Base-by-base conservation (phyloP, 2,113 vertebrate species). In the Plecturocebus donacophilus region DNA sequence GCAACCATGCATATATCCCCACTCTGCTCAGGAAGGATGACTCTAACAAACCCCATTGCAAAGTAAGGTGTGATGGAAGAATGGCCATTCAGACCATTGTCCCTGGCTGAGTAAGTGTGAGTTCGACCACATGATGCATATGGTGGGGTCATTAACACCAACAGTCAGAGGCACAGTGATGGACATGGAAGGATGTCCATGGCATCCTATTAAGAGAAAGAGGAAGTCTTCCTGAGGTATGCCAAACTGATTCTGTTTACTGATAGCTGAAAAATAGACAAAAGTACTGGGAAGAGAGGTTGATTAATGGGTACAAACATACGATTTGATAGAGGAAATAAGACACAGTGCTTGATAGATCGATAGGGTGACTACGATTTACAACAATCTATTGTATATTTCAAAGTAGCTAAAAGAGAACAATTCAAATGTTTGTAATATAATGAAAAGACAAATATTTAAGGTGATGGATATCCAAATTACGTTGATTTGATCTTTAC, bases 51-150 rank as follows among this genome's bases (percentile, higher is more conserved):
- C 8, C n/a, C 38, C 64, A 4, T 2, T 1, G 49, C 32, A 38
- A 49, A 66, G 32, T 2, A 27, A 32, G 38, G 47, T 38, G 35
- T 19, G 9, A 10, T 3, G 52, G 42, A 20, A 45, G 19, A 32
- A 32, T 6, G 81, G 54, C 30, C 30, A 0, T 3, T 77, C 79
- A 30, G 68, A 83, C 56, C 7, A n/a, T 23, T 0, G 19, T 2
- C 58, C 27, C 13, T 3, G 5, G 42, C 0, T 2, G 0, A 8
- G 4, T 8, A 20, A 8, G n/a, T 25, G 40, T 73, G 40, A 40
- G 35, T 13, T 32, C 64, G 25, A 3, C 56, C 27, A 17, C 2
- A 0, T 14, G 47, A 58, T 0, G 5, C 49, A 56, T 0, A 23
- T 4, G 20, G 6, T 13, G 0, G 5, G 2, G 5, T 17, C 42